These are phyloP conservation scores for Rhagonycha lutea DNA, from an alignment of 2,888 invertebrate species.

Conservation along the genomic window DNA sequence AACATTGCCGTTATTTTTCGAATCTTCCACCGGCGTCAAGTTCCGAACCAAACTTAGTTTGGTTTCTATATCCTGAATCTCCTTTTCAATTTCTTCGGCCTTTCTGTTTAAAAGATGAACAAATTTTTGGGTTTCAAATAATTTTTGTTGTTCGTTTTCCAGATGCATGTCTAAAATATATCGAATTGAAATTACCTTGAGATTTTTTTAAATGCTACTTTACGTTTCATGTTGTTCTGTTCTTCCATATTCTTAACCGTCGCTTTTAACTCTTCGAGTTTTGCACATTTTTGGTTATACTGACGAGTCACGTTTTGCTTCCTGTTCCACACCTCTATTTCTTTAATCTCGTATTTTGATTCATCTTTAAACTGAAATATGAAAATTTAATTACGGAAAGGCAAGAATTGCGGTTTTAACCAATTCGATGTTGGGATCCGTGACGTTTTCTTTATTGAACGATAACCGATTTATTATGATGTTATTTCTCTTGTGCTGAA, in stretches of 20 bases:
- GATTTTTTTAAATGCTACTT: background rate
- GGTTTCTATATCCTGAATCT: slow-evolving; percentile 18
- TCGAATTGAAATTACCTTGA: background rate
- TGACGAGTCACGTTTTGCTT: slow-evolving; percentile 13
- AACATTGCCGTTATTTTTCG: slow-evolving; percentile 10
- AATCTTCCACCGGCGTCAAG: slow-evolving; percentile 28
- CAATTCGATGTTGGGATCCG: background rate
- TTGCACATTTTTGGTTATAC: slow-evolving; percentile 4
- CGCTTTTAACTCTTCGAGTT: slow-evolving; percentile 8
- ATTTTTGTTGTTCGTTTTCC: slow-evolving; percentile 8
- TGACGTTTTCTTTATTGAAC: background rate
- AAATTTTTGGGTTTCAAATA: slow-evolving; percentile 12
- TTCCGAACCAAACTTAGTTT: slow-evolving; percentile 20
- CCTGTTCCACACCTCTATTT: slow-evolving; percentile 25
- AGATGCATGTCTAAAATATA: slow-evolving; percentile 6
- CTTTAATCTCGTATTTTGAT: slow-evolving; percentile 12
- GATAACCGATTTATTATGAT: slow-evolving; percentile 44
- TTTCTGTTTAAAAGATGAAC: slow-evolving; percentile 14
- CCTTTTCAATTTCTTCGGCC: slow-evolving; percentile 5
- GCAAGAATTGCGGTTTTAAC: background rate
- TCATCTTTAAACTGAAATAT: slow-evolving; percentile 13
- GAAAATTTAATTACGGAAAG: background rate
- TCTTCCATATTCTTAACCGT: slow-evolving; percentile 2
- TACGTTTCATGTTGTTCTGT: slow-evolving; percentile 23
- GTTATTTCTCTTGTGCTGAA: slow-evolving; percentile 46